Evolutionary conservation across 2,113 vertebrate species (phyloP).

Genomic region (Pholis gunnellus): DNA sequence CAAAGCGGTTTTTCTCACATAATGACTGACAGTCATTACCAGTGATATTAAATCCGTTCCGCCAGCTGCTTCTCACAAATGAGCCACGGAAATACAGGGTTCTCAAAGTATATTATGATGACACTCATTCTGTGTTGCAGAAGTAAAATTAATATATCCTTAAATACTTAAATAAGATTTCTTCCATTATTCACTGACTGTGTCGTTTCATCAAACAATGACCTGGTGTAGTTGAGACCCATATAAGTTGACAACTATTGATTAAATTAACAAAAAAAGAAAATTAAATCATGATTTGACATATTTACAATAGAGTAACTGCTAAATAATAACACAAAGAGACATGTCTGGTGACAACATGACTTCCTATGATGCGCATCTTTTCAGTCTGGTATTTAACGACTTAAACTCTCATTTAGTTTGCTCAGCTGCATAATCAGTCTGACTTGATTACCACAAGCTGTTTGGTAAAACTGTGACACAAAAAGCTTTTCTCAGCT

Average conservation of each 20-base stretch:
- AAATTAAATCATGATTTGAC: not conserved
- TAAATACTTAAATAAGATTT: not conserved
- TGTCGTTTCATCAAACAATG: slow-evolving; percentile 14
- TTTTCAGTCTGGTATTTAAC: not conserved
- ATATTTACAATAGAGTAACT: not conserved
- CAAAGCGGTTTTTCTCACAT: slow-evolving; percentile 72
- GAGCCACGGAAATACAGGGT: slow-evolving; percentile 5
- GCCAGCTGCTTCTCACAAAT: slow-evolving; percentile 45
- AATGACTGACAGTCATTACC: slow-evolving; percentile 64
- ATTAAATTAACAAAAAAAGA: not conserved
- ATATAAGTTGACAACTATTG: not conserved
- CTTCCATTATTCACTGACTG: slow-evolving; percentile 3
- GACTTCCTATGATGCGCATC: not conserved
- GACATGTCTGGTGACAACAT: not conserved
- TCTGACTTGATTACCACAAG: not conserved
- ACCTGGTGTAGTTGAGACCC: not conserved
- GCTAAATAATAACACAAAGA: not conserved
- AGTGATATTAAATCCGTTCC: slow-evolving; percentile 48
- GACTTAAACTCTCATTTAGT: not conserved
- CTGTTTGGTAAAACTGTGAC: slow-evolving; percentile 2
- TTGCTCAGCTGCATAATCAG: not conserved
- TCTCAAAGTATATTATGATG: slow-evolving; percentile 18
- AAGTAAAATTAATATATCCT: not conserved
- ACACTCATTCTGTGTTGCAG: slow-evolving; percentile 2
- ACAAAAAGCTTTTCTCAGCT: slow-evolving; percentile 34